Evolutionary conservation across 2,113 vertebrate genomes (phyloP).

Genomic region (Lathamus discolor): DNA sequence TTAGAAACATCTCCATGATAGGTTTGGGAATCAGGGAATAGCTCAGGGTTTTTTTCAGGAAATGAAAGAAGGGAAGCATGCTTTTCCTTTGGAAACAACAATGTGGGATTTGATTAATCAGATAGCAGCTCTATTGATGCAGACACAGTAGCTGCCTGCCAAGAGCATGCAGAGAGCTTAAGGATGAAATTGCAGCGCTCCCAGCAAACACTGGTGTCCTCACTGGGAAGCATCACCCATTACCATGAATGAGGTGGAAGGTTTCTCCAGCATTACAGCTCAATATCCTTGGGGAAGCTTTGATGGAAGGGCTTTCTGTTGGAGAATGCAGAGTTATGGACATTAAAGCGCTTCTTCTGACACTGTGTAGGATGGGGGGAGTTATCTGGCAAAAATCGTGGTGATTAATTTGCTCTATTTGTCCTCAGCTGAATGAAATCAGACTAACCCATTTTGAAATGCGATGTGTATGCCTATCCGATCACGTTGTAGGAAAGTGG

Average conservation of each 20-base stretch:
- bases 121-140: neutral
- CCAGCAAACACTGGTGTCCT: neutral
- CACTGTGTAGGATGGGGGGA: neutral
- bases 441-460: neutral
- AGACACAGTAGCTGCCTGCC: neutral
- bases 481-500: neutral
- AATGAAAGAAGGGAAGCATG: neutral
- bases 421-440: neutral
- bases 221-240: neutral
- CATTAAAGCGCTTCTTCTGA: neutral
- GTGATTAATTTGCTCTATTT: neutral
- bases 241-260: neutral
- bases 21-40: neutral
- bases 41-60: neutral
- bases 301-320: neutral
- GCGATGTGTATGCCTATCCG: neutral
- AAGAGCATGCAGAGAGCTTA: neutral
- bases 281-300: neutral
- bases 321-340: neutral
- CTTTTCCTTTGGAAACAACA: conserved; percentile 26
- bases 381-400: neutral
- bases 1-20: neutral
- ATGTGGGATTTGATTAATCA: neutral
- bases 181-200: neutral
- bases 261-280: neutral